These are phyloP conservation scores for Pseudocheirus occidentalis DNA, from an alignment of 2,797 vertebrate species.

Conservation along the genomic window DNA sequence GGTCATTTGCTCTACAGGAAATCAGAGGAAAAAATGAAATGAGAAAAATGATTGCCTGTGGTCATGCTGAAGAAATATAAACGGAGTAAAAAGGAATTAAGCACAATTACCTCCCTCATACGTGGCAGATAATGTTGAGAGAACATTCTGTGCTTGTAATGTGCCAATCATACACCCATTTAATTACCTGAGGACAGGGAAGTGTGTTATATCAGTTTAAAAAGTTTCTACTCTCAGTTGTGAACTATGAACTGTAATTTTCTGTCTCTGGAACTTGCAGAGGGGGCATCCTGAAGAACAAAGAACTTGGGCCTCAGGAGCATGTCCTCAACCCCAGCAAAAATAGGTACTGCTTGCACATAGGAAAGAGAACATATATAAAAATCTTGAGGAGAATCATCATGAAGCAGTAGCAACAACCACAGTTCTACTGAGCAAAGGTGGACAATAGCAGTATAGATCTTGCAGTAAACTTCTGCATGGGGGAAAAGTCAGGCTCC, in stretches of 20 bases:
- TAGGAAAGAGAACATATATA: not conserved
- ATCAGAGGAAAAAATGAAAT: conserved; percentile 28
- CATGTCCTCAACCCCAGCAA: not conserved
- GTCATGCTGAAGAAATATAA: not conserved
- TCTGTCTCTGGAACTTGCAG: not conserved
- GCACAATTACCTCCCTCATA: not conserved
- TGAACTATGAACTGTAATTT: not conserved
- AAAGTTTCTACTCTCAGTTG: not conserved
- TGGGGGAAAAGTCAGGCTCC: too few relatives aligned
- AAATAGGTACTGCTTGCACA: not conserved
- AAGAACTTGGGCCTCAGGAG: not conserved
- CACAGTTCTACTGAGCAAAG: too few relatives aligned
- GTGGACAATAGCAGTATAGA: too few relatives aligned
- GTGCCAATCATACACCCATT: not conserved
- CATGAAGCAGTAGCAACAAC: not conserved
- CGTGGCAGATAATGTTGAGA: not conserved
- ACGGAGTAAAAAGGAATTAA: not conserved
- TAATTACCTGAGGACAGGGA: not conserved
- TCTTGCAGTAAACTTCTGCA: too few relatives aligned
- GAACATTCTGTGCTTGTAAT: not conserved
- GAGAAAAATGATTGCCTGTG: not conserved
- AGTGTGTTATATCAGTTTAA: not conserved
- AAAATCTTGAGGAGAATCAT: not conserved
- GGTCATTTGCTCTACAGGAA: conserved; percentile 60
- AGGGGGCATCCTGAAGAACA: not conserved